These are phyloP conservation scores for Epirrhoe alternata DNA, from an alignment of 2,888 invertebrate genomes.

Conservation along the genomic window DNA sequence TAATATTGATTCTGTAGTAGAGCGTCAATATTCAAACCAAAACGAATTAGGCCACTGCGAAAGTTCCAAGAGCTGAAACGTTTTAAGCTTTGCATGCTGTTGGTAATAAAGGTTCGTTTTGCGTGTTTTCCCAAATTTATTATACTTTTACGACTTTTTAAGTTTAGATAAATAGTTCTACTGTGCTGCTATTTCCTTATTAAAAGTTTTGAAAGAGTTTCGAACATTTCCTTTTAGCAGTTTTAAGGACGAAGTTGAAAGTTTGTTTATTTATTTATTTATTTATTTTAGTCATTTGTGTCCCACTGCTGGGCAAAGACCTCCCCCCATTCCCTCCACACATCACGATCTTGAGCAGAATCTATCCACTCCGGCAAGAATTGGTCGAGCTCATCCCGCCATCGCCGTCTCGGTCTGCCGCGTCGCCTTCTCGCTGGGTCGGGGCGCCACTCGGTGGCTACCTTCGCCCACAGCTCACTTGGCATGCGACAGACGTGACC, in stretches of 20 bases:
- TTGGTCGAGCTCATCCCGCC: too few species aligned
- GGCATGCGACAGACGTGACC: too few species aligned
- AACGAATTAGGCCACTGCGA: background rate
- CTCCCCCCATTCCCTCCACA: too few species aligned
- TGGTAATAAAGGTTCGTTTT: conserved; percentile 12
- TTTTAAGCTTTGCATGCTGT: conserved; percentile 15
- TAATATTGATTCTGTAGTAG: too few species aligned
- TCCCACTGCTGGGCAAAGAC: too few species aligned
- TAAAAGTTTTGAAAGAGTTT: conserved; percentile 35
- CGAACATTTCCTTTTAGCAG: conserved; percentile 14
- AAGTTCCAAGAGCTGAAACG: background rate
- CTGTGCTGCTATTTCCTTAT: conserved; percentile 22
- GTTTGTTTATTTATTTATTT: conserved; percentile 43
- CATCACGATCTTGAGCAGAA: too few species aligned
- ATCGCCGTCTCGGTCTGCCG: too few species aligned
- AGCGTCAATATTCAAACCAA: background rate
- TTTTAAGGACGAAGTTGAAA: conserved; percentile 32
- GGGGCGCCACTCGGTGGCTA: too few species aligned
- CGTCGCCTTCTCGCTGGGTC: too few species aligned
- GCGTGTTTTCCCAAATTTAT: conserved; percentile 34
- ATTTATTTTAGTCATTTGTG: too few species aligned
- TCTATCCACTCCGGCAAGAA: too few species aligned
- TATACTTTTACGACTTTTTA: conserved; percentile 32
- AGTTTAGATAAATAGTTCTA: conserved; percentile 31
- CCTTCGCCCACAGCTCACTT: too few species aligned